These are phyloP conservation scores for Sipha maydis DNA, from an alignment of 2,888 invertebrate species.

Conservation along the genomic window DNA sequence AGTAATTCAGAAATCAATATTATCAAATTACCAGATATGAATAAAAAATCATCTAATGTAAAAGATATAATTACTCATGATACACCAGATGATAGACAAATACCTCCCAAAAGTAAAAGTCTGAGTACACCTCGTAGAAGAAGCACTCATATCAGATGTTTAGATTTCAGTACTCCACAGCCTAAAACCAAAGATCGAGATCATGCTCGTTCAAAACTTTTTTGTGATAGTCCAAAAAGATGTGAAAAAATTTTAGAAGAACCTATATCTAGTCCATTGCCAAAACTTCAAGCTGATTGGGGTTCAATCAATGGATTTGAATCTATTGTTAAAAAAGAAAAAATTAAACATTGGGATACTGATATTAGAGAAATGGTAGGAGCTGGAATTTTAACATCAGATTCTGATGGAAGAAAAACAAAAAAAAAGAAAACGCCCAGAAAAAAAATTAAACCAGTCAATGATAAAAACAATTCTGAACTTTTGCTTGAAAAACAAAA, in stretches of 20 bases:
- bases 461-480: conserved; percentile 21
- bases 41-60: conserved; percentile 3
- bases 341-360: conserved; percentile 37
- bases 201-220: conserved; percentile 56
- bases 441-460: conserved; percentile 32
- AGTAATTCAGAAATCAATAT: conserved; percentile 4
- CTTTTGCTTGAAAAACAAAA: not conserved
- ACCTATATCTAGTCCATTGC: conserved; percentile 36
- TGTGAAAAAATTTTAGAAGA: conserved; percentile 37
- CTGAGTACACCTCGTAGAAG: conserved; percentile 57
- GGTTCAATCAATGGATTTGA: conserved; percentile 56
- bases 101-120: conserved; percentile 56
- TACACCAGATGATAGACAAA: conserved; percentile 40
- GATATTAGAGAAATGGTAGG: conserved; percentile 58
- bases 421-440: conserved; percentile 48
- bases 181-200: conserved; percentile 35
- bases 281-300: conserved; percentile 58
- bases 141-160: conserved; percentile 56
- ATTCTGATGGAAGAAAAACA: conserved; percentile 53
- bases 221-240: conserved; percentile 38
- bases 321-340: conserved; percentile 45
- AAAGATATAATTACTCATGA: conserved; percentile 14
- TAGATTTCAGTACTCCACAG: conserved; percentile 56
- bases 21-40: conserved; percentile 15
- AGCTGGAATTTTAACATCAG: conserved; percentile 51